A percentile compares a stretch with the other conserved stretches of the same genome.
phyloP scores from a whole-genome alignment of 2,888 invertebrate species.

The Smittia aterrima region DNA sequence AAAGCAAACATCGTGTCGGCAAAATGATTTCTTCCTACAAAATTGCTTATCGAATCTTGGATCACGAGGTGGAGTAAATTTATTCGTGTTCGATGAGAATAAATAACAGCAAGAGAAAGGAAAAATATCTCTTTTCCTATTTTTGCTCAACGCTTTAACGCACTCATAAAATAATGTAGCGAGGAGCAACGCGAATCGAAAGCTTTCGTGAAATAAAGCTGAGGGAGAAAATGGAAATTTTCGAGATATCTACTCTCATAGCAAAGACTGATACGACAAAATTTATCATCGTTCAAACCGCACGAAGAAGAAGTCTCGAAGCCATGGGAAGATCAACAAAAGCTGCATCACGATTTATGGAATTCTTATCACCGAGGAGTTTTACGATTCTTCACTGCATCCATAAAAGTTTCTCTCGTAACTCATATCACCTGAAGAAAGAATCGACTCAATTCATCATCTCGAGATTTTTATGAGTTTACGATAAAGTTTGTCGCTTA shows the following conservation, averaged over 20 bases:
- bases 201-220: neutral
- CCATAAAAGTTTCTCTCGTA: too few relatives aligned
- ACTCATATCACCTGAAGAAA: too few relatives aligned
- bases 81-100: neutral
- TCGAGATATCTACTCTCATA: neutral
- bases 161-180: constrained; percentile 11
- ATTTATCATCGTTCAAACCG: neutral
- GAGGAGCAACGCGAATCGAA: neutral
- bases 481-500: too few relatives aligned
- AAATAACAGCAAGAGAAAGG: neutral
- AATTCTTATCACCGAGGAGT: neutral
- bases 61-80: neutral
- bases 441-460: too few relatives aligned
- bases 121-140: neutral
- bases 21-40: neutral
- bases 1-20: neutral
- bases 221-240: neutral
- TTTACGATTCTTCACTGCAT: too few relatives aligned
- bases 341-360: neutral
- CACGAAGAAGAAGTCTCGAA: neutral
- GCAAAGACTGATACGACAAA: neutral
- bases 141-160: neutral
- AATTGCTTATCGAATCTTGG: neutral
- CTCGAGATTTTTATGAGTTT: too few relatives aligned
- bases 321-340: neutral